These are phyloP conservation scores for Clanis bilineata DNA, from an alignment of 2,888 invertebrate species.

Conservation along the genomic window DNA sequence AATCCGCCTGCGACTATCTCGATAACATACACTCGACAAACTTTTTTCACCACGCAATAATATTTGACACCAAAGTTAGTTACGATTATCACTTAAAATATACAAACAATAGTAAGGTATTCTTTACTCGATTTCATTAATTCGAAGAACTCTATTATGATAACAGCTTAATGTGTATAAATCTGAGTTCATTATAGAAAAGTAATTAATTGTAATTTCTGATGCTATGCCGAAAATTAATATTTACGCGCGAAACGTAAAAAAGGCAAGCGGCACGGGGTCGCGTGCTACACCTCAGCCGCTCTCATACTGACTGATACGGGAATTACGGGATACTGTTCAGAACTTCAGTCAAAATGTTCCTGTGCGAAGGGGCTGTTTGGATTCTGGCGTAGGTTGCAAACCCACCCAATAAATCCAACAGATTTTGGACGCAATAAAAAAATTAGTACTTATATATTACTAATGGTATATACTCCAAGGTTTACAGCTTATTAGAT, in stretches of 20 bases:
- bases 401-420: neutral
- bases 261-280: slow-evolving; percentile 29
- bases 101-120: neutral
- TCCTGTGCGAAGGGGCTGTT: neutral
- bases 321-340: neutral
- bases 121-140: slow-evolving; percentile 34
- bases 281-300: slow-evolving; percentile 55
- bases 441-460: too few species aligned
- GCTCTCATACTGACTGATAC: slow-evolving; percentile 55
- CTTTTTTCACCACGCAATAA: neutral
- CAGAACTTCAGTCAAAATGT: neutral
- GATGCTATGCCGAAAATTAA: slow-evolving; percentile 44
- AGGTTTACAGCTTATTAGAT: too few species aligned
- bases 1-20: neutral
- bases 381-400: neutral
- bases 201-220: slow-evolving; percentile 54
- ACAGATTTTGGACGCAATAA: too few species aligned
- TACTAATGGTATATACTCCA: too few species aligned
- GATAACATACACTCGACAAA: neutral
- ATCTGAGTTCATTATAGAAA: slow-evolving; percentile 38
- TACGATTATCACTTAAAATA: neutral
- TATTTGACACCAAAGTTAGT: neutral
- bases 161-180: slow-evolving; percentile 36
- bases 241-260: slow-evolving; percentile 41
- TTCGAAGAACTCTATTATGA: slow-evolving; percentile 36